Conservation (phyloP, 2,888 invertebrate genomes). For the Micropterix aruncella region DNA sequence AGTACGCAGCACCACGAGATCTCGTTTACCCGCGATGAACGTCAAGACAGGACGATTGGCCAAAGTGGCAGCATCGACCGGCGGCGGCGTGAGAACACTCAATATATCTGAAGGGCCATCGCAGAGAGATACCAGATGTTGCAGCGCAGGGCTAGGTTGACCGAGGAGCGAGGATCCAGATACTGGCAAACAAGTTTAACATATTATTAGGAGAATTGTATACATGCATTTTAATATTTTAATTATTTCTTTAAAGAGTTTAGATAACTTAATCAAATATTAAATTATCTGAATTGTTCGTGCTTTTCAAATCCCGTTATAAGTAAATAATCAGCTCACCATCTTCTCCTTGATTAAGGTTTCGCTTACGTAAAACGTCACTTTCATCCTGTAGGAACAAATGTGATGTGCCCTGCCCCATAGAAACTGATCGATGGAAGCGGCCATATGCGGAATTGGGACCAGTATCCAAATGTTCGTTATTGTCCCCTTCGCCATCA, state of each 20-base stretch:
- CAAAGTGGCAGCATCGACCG: slow-evolving; percentile 39
- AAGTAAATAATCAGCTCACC: slow-evolving; percentile 22
- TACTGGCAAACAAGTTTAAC: slow-evolving; percentile 27
- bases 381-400: slow-evolving; percentile 45
- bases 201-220: slow-evolving; percentile 5
- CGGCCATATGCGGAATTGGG: slow-evolving; percentile 26
- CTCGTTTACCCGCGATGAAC: slow-evolving; percentile 76
- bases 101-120: slow-evolving; percentile 17
- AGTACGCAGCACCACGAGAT: slow-evolving; percentile 67
- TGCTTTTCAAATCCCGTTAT: no score
- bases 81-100: slow-evolving; percentile 27
- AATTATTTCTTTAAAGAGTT: no score
- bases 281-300: no score
- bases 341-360: slow-evolving; percentile 52
- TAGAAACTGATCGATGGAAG: slow-evolving; percentile 78
- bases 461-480: not conserved
- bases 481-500: slow-evolving; percentile 18
- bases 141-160: slow-evolving; percentile 79
- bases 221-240: no score
- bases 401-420: slow-evolving; percentile 57
- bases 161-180: slow-evolving; percentile 71
- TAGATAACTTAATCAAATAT: no score
- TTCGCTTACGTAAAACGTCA: slow-evolving; percentile 52
- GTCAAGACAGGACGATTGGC: slow-evolving; percentile 72
- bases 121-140: slow-evolving; percentile 50